These are phyloP conservation scores for Siphlonurus alternatus DNA, from an alignment of 2,888 invertebrate species.

Conservation along the genomic window DNA sequence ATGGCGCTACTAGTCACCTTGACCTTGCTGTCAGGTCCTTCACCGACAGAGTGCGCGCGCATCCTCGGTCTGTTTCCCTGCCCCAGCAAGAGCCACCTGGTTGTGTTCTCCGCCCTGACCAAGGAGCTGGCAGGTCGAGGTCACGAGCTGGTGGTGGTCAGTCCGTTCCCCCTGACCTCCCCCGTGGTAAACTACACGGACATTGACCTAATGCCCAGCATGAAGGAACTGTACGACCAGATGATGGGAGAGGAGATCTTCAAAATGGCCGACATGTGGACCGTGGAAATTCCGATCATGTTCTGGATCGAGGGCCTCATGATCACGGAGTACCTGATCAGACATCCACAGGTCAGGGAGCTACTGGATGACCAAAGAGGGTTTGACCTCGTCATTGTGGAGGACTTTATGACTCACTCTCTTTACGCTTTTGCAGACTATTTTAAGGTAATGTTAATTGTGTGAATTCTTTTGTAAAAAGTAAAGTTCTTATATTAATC, in stretches of 20 bases:
- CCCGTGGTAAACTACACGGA: constrained; percentile 28
- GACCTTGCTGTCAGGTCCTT: too few relatives aligned
- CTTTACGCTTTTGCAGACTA: constrained; percentile 16
- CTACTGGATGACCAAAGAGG: constrained; percentile 4
- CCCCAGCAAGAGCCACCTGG: constrained; percentile 32
- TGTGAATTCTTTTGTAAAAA: too few relatives aligned
- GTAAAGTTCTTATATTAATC: too few relatives aligned
- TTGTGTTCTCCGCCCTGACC: constrained; percentile 30
- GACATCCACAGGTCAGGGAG: not conserved
- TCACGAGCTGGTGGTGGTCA: constrained; percentile 34
- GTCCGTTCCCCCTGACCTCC: constrained; percentile 24
- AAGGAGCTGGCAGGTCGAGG: constrained; percentile 32
- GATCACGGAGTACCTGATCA: not conserved
- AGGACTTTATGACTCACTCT: constrained; percentile 19
- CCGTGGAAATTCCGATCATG: not conserved
- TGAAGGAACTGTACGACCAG: constrained; percentile 6
- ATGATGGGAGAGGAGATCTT: not conserved
- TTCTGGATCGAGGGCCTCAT: not conserved
- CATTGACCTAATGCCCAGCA: constrained; percentile 22
- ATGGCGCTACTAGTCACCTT: too few relatives aligned
- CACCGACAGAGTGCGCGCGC: constrained; percentile 19
- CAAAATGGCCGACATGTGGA: not conserved
- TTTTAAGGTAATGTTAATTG: constrained; percentile 25
- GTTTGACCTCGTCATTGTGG: constrained; percentile 18
- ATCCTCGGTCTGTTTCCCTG: constrained; percentile 33